phyloP scores from a whole-genome alignment of 2,888 invertebrate genomes.

The Gortyna flavago region DNA sequence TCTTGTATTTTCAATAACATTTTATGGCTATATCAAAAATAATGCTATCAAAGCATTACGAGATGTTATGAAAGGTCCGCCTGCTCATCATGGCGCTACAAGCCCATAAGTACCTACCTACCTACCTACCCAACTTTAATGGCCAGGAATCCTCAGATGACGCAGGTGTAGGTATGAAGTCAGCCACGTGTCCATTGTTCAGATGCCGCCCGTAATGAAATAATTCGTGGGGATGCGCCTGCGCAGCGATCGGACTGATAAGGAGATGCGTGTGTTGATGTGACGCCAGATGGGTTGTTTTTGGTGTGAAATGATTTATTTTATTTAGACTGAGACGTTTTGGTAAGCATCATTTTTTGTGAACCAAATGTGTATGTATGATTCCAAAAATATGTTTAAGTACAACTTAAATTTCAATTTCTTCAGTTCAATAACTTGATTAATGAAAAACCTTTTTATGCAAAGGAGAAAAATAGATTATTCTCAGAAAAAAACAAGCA shows the following conservation, averaged over 20 bases:
- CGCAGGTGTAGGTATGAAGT: slow-evolving; percentile 49
- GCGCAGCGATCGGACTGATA: slow-evolving; percentile 73
- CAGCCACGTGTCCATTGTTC: slow-evolving; percentile 77
- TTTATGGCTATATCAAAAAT: neutral
- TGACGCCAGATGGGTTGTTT: slow-evolving; percentile 45
- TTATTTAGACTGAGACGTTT: neutral
- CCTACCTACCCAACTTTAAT: slow-evolving; percentile 18
- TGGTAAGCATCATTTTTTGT: neutral
- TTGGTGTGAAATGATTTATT: slow-evolving; percentile 43
- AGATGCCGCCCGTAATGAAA: slow-evolving; percentile 79
- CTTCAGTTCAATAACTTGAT: neutral
- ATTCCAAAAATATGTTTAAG: neutral
- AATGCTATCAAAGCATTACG: neutral
- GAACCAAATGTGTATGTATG: neutral
- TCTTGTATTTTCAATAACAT: neutral
- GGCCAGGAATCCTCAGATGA: slow-evolving; percentile 24
- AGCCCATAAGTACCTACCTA: neutral
- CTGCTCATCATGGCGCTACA: neutral
- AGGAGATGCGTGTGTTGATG: slow-evolving; percentile 58
- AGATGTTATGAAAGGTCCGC: slow-evolving; percentile 3
- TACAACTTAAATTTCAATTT: neutral
- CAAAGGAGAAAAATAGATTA: neutral
- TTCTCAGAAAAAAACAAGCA: neutral
- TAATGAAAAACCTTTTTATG: neutral
- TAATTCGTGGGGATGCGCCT: slow-evolving; percentile 81